Conservation (phyloP, 1,140 invertebrate genomes). For the Pogonus chalceus region DNA sequence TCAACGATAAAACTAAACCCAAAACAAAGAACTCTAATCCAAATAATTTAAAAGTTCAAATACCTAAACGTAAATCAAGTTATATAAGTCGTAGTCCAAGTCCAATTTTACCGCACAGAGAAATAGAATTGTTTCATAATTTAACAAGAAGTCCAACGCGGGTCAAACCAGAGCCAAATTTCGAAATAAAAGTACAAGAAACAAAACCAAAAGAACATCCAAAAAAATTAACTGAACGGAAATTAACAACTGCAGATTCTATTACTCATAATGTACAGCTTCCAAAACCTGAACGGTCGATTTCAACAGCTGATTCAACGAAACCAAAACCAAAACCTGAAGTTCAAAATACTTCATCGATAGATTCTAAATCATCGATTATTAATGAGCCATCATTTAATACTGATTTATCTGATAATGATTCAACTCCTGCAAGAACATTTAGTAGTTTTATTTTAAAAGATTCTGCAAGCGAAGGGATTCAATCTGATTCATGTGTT, state of each 20-base stretch:
- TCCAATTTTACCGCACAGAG: conserved; percentile 41
- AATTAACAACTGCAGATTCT: conserved; percentile 12
- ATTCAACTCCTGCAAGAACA: background rate
- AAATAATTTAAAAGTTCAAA: background rate
- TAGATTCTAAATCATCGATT: background rate
- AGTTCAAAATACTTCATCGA: background rate
- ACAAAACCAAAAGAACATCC: conserved; percentile 7
- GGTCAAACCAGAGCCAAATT: background rate
- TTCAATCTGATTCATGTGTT: conserved; percentile 10
- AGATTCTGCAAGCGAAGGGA: conserved; percentile 4
- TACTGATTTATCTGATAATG: background rate
- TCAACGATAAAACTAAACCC: background rate
- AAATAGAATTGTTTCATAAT: conserved; percentile 52
- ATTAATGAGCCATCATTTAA: background rate
- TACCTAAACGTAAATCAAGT: conserved; percentile 28
- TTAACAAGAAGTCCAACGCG: conserved; percentile 31
- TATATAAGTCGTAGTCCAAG: conserved; percentile 40
- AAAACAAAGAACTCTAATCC: background rate
- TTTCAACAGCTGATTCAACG: conserved; percentile 10
- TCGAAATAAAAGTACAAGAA: conserved; percentile 13
- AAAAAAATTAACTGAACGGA: background rate
- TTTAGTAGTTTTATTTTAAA: background rate
- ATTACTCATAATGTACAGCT: background rate
- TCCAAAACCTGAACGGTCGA: background rate
- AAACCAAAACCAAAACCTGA: background rate